A percentile compares a stretch with the other conserved stretches of the same genome.
phyloP scores from a whole-genome alignment of 2,888 invertebrate species.

The Chydorus sphaericus region DNA sequence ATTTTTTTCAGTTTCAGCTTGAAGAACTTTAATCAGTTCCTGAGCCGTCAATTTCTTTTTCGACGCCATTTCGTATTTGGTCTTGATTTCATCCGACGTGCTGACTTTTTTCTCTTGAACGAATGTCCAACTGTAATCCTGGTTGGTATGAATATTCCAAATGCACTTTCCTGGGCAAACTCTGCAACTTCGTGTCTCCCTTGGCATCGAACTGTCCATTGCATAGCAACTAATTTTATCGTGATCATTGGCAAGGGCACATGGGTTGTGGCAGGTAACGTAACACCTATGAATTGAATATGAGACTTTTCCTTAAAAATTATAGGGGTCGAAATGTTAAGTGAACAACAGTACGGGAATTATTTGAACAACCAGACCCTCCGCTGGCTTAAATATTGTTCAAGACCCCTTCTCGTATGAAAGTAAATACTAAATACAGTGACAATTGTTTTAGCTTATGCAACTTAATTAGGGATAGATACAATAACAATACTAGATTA shows the following conservation, averaged over 20 bases:
- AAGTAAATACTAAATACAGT: no score
- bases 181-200: slow-evolving; percentile 6
- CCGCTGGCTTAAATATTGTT: no score
- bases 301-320: no score
- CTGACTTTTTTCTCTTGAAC: slow-evolving; percentile 14
- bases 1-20: slow-evolving; percentile 15
- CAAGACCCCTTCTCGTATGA: no score
- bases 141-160: slow-evolving; percentile 18
- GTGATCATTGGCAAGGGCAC: slow-evolving; percentile 18
- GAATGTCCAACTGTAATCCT: slow-evolving; percentile 14
- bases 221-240: slow-evolving; percentile 20
- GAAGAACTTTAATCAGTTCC: slow-evolving; percentile 12
- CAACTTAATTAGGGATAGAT: no score
- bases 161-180: slow-evolving; percentile 16
- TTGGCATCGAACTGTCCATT: slow-evolving; percentile 11
- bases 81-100: slow-evolving; percentile 19
- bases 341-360: no score
- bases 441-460: no score
- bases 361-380: no score
- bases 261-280: slow-evolving; percentile 22
- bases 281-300: slow-evolving; percentile 20
- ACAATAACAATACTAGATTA: no score
- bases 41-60: slow-evolving; percentile 15
- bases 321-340: no score
- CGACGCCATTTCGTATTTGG: slow-evolving; percentile 19